A percentile compares a stretch with the other conserved stretches of the same genome.
phyloP scores from a whole-genome alignment of 2,888 invertebrate species.

The Drosophila phalerata region DNA sequence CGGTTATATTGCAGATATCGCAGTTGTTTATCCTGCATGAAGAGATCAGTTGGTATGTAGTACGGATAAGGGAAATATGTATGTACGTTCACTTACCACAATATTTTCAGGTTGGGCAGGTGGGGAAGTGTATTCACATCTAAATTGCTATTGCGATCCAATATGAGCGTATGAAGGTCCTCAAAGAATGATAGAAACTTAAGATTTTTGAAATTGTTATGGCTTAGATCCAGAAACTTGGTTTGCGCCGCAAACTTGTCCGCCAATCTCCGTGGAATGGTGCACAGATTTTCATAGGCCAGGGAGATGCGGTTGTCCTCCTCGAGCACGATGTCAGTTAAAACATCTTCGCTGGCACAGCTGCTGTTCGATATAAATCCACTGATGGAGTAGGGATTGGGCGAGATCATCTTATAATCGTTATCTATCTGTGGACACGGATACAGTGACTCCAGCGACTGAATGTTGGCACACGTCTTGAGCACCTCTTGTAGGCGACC shows the following conservation, averaged over 20 bases:
- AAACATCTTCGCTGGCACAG: constrained; percentile 77
- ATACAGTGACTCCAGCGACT: constrained; percentile 75
- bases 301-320: constrained; percentile 88
- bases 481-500: constrained; percentile 74
- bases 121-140: constrained; percentile 90
- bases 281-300: constrained; percentile 89
- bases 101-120: constrained; percentile 90
- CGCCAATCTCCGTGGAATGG: constrained; percentile 88
- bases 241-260: constrained; percentile 88
- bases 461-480: constrained; percentile 78
- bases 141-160: constrained; percentile 92
- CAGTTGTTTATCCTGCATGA: constrained; percentile 88
- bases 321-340: constrained; percentile 84
- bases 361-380: constrained; percentile 71
- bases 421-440: constrained; percentile 64
- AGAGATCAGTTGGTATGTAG: not conserved
- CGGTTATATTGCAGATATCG: constrained; percentile 88
- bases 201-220: constrained; percentile 91
- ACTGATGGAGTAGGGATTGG: constrained; percentile 71
- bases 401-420: constrained; percentile 81
- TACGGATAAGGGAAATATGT: not conserved
- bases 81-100: constrained; percentile 88
- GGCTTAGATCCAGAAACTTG: constrained; percentile 89
- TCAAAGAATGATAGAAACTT: constrained; percentile 91
- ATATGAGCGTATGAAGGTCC: constrained; percentile 90